phyloP scores from a whole-genome alignment of 2,888 invertebrate genomes.

The Stenoptilia bipunctidactyla region DNA sequence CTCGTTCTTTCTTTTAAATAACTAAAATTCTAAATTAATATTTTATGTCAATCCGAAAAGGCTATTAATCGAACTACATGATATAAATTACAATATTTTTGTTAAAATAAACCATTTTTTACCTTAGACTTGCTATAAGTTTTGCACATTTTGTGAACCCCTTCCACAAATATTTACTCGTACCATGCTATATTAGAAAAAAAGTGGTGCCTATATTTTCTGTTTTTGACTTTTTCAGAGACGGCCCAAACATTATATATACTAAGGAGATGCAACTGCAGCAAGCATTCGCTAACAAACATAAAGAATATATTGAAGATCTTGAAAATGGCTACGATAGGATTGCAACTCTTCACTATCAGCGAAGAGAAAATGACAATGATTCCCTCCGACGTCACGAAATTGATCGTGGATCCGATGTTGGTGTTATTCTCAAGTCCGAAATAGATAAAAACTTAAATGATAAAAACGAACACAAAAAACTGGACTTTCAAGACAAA shows the following conservation, averaged over 20 bases:
- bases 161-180: too few species aligned
- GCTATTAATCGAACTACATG: too few species aligned
- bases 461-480: slow-evolving; percentile 40
- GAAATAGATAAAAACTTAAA: slow-evolving; percentile 36
- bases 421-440: slow-evolving; percentile 56
- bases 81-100: too few species aligned
- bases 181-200: too few species aligned
- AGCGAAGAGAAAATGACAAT: slow-evolving; percentile 71
- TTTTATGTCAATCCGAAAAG: too few species aligned
- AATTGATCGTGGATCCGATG: slow-evolving; percentile 81
- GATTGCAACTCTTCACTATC: slow-evolving; percentile 59
- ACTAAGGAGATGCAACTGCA: slow-evolving; percentile 69
- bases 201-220: not conserved
- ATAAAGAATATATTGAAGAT: slow-evolving; percentile 71
- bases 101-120: too few species aligned
- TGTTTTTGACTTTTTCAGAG: slow-evolving; percentile 34
- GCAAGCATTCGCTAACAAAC: slow-evolving; percentile 57
- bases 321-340: slow-evolving; percentile 70
- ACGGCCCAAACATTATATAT: slow-evolving; percentile 68
- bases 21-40: too few species aligned
- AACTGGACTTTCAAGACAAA: slow-evolving; percentile 37
- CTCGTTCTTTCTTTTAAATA: too few species aligned
- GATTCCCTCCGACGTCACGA: slow-evolving; percentile 84
- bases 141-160: too few species aligned
- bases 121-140: too few species aligned